These are phyloP conservation scores for Hipposideros larvatus DNA, from an alignment of 2,797 vertebrate species.

Conservation along the genomic window DNA sequence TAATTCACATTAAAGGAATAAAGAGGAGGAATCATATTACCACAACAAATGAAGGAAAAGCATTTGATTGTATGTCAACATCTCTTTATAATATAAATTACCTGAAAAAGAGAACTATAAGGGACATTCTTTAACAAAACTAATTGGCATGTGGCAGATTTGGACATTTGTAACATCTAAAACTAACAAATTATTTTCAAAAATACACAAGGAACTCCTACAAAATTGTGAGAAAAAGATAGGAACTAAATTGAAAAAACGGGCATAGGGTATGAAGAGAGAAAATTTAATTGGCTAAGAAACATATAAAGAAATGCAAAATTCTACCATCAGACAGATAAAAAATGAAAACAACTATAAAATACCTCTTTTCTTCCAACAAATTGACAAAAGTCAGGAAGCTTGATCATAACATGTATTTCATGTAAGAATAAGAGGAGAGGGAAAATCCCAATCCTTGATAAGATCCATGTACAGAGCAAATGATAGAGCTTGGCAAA, in stretches of 20 bases:
- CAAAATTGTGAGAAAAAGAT: too few species aligned
- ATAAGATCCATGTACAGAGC: not conserved
- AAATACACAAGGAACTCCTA: too few species aligned
- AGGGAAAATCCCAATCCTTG: not conserved
- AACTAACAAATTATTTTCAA: too few species aligned
- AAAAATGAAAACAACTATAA: not conserved
- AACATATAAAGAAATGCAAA: not conserved
- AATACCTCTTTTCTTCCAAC: not conserved
- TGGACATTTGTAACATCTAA: too few species aligned
- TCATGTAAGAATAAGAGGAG: not conserved
- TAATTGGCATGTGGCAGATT: too few species aligned
- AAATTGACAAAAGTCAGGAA: not conserved
- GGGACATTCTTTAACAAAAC: too few species aligned
- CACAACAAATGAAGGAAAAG: not conserved
- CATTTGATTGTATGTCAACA: not conserved
- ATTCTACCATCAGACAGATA: not conserved
- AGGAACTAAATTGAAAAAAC: not conserved
- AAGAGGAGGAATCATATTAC: not conserved
- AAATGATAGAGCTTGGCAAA: not conserved
- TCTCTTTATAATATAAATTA: not conserved
- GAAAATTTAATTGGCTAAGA: not conserved
- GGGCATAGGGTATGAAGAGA: not conserved
- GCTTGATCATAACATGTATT: not conserved
- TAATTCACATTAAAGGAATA: not conserved
- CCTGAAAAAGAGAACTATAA: not conserved